Evolutionary conservation across 2,888 invertebrate genomes (phyloP).

Genomic region (Pherbina coryleti): DNA sequence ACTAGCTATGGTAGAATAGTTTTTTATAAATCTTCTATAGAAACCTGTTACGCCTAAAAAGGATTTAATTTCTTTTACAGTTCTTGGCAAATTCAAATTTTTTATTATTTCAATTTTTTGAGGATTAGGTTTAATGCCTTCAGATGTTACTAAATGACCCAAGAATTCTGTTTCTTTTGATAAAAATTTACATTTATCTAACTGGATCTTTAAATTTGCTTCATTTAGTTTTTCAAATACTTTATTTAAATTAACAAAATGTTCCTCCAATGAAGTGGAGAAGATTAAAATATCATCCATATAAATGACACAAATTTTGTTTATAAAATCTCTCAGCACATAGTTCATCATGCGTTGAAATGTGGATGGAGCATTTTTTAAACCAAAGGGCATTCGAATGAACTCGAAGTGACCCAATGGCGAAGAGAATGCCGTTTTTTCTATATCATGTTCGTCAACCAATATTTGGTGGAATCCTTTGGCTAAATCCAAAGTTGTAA

Average conservation of each 20-base stretch:
- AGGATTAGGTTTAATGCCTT: no score
- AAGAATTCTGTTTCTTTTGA: no score
- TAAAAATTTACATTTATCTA: no score
- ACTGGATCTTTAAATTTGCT: no score
- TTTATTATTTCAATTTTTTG: no score
- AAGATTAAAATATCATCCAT: slow-evolving; percentile 26
- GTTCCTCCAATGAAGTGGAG: slow-evolving; percentile 6
- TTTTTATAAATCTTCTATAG: not conserved
- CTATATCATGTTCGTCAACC: not conserved
- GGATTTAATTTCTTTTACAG: not conserved
- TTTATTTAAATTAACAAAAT: slow-evolving; percentile 4
- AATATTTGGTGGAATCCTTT: slow-evolving; percentile 25
- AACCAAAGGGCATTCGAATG: slow-evolving; percentile 20
- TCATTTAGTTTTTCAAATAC: slow-evolving; percentile 9
- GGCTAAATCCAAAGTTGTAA: slow-evolving; percentile 9
- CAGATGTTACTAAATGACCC: no score
- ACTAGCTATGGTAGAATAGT: not conserved
- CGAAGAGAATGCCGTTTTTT: slow-evolving; percentile 21
- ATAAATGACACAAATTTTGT: slow-evolving; percentile 10
- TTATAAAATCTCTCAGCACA: slow-evolving; percentile 6
- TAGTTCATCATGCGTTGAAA: slow-evolving; percentile 19
- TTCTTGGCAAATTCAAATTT: not conserved
- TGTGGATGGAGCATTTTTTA: slow-evolving; percentile 25
- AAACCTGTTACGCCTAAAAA: not conserved
- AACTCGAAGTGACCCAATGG: slow-evolving; percentile 17